Percentiles rank a stretch among this genome's conserved stretches.
These are phyloP conservation scores for Cryptomyrus ogoouensis DNA, from an alignment of 2,113 vertebrate species.

Conservation along the genomic window DNA sequence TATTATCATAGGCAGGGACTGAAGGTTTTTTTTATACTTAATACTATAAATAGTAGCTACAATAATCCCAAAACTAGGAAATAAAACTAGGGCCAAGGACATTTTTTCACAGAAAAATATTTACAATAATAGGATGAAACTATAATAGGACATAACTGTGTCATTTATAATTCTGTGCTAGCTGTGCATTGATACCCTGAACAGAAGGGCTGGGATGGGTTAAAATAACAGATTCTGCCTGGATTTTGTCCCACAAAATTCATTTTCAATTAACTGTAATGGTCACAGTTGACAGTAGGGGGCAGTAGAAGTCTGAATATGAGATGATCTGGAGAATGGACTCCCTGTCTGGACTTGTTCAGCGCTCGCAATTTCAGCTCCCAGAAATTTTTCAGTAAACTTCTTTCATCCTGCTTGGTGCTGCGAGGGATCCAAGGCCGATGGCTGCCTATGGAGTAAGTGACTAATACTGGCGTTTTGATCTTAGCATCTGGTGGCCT, in stretches of 20 bases:
- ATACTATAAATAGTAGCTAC: background rate
- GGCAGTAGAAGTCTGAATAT: constrained; percentile 40
- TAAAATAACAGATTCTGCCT: background rate
- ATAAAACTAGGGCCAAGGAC: background rate
- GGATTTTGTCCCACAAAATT: background rate
- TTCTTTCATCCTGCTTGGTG: background rate
- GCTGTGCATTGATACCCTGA: background rate
- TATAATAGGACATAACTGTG: background rate
- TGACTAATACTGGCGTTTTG: background rate
- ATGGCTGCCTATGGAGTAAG: background rate
- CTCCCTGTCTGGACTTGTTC: background rate
- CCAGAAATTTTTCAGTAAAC: background rate
- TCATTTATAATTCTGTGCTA: background rate
- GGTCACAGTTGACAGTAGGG: constrained; percentile 34
- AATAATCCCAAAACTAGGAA: background rate
- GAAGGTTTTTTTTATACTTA: background rate
- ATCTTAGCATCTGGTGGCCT: constrained; percentile 8
- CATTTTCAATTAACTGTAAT: constrained; percentile 16
- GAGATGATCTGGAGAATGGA: background rate
- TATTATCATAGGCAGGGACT: background rate
- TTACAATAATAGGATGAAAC: background rate
- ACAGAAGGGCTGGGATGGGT: background rate
- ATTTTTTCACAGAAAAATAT: background rate
- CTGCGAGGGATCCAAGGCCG: background rate
- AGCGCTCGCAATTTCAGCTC: background rate